phyloP scores from a whole-genome alignment of 2,113 vertebrate species.

The Indri indri region DNA sequence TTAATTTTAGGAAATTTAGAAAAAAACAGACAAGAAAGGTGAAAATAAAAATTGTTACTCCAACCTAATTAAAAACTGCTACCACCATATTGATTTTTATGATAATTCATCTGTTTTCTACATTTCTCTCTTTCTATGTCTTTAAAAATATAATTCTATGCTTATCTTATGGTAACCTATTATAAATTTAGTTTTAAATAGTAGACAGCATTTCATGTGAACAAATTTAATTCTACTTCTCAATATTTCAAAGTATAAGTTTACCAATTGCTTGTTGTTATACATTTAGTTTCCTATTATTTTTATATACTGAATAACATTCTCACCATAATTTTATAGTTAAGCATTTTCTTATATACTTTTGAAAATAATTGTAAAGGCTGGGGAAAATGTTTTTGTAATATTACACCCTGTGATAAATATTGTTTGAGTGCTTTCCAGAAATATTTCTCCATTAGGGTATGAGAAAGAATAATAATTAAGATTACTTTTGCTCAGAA shows the following conservation, averaged over 20 bases:
- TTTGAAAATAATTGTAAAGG: background rate
- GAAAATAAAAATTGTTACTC: background rate
- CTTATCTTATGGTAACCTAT: background rate
- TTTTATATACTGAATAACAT: background rate
- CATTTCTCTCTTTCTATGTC: background rate
- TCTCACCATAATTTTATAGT: background rate
- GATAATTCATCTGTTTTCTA: background rate
- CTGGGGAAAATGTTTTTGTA: background rate
- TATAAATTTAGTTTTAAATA: background rate
- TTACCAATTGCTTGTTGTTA: background rate
- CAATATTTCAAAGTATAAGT: background rate
- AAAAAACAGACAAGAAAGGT: background rate
- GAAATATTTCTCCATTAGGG: background rate
- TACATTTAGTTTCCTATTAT: background rate
- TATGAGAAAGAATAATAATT: background rate
- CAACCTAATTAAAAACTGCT: background rate
- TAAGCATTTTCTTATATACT: background rate
- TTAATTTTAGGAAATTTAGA: background rate
- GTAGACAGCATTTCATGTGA: background rate
- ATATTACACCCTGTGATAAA: background rate
- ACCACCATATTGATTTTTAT: background rate
- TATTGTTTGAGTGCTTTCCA: background rate
- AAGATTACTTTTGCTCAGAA: background rate
- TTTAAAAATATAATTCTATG: background rate
- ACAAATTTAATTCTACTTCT: background rate